Base-by-base conservation (phyloP, 1,140 invertebrate genomes). In the Polypedilum vanderplanki region DNA sequence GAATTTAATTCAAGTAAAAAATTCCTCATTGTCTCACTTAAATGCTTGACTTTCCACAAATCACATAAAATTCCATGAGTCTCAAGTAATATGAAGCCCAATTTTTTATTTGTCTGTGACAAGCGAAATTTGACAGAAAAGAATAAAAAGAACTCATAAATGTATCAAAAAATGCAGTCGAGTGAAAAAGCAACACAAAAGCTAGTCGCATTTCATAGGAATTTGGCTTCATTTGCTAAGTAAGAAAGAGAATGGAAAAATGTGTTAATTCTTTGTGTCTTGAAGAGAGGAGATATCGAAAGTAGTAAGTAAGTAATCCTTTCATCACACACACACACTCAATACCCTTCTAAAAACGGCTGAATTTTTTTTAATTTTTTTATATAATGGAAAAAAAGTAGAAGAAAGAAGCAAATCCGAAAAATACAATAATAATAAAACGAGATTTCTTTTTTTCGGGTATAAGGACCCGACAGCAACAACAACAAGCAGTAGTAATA, bases 151-250 rank as follows among this genome's bases (percentile, higher is more conserved):
- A 12, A 57, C 12, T 12, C 46, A 57, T n/a, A 57, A 57, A 46
- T 46, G 9, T 46, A 12, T 9, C 9, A 9, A 46, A 15, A 57
- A 57, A 57, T 57, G 46, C 46, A 57, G 12, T 57, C 46, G 12
- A 57, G 46, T 57, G 12, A 57, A 57, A 15, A 57, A 57, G 46
- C n/a, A 57, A 57, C 46, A 57, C 46, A 57, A 57, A 57, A 57
- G 46, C 46, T 70, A 70, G 65, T 70, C 65, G 17, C 65, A 70
- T 70, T 70, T 70, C 17, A 70, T 70, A 70, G 65, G 65, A 20
- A 70, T 18, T 70, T 70, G 65, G 46, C 24, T 33, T 33, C 24
- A 5, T 33, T 33, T 33, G 24, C 24, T 5, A 33, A 33, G 5
- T 1, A 5, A 57, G 12, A n/a, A 57, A 57, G n/a, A 57, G 46